A percentile compares a stretch with the other conserved stretches of the same genome.
Conservation (phyloP, 2,888 invertebrate genomes). For the Thereva unica region DNA sequence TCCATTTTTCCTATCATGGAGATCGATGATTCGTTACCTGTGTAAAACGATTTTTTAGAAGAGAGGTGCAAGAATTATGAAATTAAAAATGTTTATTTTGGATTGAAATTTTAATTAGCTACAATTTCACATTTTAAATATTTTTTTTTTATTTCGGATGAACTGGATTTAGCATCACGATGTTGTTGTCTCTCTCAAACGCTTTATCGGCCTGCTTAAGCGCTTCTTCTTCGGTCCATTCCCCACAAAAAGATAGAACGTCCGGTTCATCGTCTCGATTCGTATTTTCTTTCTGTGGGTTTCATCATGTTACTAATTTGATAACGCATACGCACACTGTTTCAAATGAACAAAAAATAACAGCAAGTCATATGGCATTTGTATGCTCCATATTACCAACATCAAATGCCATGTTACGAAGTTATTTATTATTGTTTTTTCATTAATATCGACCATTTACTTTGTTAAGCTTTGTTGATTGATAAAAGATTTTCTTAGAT, state of each 20-base stretch:
- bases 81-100: too few relatives aligned
- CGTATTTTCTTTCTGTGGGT: slow-evolving; percentile 42
- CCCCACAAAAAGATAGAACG: slow-evolving; percentile 53
- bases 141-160: too few relatives aligned
- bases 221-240: slow-evolving; percentile 55
- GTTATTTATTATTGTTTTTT: slow-evolving; percentile 16
- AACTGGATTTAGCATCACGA: slow-evolving; percentile 48
- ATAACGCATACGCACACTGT: slow-evolving; percentile 36
- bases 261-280: slow-evolving; percentile 48
- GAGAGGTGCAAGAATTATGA: too few relatives aligned
- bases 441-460: background rate
- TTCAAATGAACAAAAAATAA: slow-evolving; percentile 30
- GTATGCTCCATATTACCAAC: background rate
- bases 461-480: background rate
- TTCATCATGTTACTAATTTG: slow-evolving; percentile 40
- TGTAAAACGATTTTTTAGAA: too few relatives aligned
- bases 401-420: slow-evolving; percentile 11
- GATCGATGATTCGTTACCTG: too few relatives aligned
- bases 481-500: too few relatives aligned
- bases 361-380: slow-evolving; percentile 17
- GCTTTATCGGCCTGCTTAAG: slow-evolving; percentile 53
- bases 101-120: too few relatives aligned
- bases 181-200: slow-evolving; percentile 51
- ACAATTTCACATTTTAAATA: too few relatives aligned
- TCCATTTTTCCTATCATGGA: too few relatives aligned